phyloP scores from a whole-genome alignment of 2,113 vertebrate genomes.

The Chauna torquata region DNA sequence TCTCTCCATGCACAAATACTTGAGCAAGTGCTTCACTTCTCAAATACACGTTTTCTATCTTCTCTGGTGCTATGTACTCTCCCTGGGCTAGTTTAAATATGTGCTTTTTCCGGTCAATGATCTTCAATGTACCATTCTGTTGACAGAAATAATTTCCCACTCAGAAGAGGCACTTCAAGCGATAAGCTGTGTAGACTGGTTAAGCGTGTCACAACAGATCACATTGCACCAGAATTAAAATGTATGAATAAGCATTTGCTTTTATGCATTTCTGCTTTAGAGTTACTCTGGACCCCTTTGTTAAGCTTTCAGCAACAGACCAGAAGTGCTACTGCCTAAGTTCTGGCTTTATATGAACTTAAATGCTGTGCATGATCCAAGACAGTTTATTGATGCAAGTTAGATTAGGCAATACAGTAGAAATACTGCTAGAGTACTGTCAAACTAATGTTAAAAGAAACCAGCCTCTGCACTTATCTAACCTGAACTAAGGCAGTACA shows the following conservation, averaged over 20 bases:
- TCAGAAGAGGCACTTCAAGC: not conserved
- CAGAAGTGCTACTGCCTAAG: not conserved
- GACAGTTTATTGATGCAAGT: not conserved
- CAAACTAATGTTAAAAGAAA: not conserved
- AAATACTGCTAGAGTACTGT: not conserved
- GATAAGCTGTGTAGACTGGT: not conserved
- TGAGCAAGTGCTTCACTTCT: slow-evolving; percentile 90
- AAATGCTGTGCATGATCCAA: not conserved
- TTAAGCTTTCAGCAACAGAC: not conserved
- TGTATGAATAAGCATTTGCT: not conserved
- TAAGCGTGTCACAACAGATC: not conserved
- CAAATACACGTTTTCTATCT: slow-evolving; percentile 91
- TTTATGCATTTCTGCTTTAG: not conserved
- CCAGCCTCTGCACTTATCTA: not conserved
- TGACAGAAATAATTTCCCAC: not conserved
- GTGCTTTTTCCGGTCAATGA: slow-evolving; percentile 96
- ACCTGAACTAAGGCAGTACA: not conserved
- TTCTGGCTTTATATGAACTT: not conserved
- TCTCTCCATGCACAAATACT: slow-evolving; percentile 94
- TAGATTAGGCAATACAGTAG: not conserved
- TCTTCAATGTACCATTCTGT: slow-evolving; percentile 95
- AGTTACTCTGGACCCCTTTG: not conserved
- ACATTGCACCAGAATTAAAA: not conserved
- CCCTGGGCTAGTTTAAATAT: slow-evolving; percentile 98
- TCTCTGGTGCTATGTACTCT: slow-evolving; percentile 98